Base-by-base conservation (phyloP, 1,140 invertebrate species). In the Homalodisca vitripennis region DNA sequence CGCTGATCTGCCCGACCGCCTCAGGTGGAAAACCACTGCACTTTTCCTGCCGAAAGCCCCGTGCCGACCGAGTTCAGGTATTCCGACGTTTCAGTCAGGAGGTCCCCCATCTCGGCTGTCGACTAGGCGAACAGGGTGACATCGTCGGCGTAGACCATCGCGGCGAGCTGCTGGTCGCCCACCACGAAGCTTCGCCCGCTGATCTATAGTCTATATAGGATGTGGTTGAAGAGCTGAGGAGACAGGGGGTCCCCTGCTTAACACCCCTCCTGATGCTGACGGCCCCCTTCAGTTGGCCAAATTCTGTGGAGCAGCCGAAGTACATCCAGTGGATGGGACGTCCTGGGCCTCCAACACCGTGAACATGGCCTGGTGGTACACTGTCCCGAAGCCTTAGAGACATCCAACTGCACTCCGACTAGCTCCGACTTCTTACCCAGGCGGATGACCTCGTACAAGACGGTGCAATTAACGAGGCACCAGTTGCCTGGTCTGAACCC, bases 401-500 rank as follows among this genome's bases (percentile, higher is more conserved):
- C 32, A 55, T 0, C 65, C 55, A 1, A 70, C 66, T 13, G 13
- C 46, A n/a, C 20, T n/a, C 24, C 34, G 73, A 74, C 2, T 62
- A 55, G 0, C 31, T 29, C 12, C 31, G 2, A 0, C 74, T 46
- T 0, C 13, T 12, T 2, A 67, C n/a, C n/a, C n/a, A n/a, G n/a
- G n/a, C n/a, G n/a, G n/a, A n/a, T n/a, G n/a, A n/a, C n/a, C n/a
- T n/a, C 20, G 0, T 71, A 12, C 0, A 77, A 34, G 0, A 75
- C 12, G 0, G 30, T 3, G 0, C 31, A 70, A 41, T 77, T 77
- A 0, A 24, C n/a, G 0, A 26, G 31, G 17, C 71, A 74, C 0
- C 74, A 75, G 13, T 74, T 71, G 0, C 73, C 72, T 1, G 48
- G 17, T 0, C 67, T 3, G 77, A 77, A 51, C 48, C 0, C 75